Conservation (phyloP, 2,888 invertebrate genomes). For the Candidula unifasciata region DNA sequence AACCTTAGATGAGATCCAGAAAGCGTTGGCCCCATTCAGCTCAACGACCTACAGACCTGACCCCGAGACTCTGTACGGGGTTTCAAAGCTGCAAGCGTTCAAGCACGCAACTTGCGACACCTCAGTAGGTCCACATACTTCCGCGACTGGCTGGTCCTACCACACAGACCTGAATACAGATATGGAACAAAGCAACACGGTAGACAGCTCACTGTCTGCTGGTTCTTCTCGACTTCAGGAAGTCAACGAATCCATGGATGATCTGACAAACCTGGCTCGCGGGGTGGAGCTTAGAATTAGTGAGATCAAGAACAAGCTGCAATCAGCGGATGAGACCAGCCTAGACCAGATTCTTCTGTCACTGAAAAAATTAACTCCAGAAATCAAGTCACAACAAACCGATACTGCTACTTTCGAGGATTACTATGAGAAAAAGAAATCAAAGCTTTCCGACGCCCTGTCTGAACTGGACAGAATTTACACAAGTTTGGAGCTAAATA, state of each 20-base stretch:
- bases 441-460: slow-evolving; percentile 72
- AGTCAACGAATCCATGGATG: slow-evolving; percentile 67
- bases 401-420: slow-evolving; percentile 62
- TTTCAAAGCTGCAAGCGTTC: slow-evolving; percentile 25
- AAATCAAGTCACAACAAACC: slow-evolving; percentile 60
- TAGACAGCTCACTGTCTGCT: not conserved
- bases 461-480: slow-evolving; percentile 73
- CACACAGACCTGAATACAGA: not conserved
- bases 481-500: slow-evolving; percentile 65
- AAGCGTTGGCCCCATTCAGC: slow-evolving; percentile 31
- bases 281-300: slow-evolving; percentile 70
- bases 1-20: slow-evolving; percentile 42
- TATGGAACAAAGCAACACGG: not conserved
- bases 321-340: slow-evolving; percentile 67
- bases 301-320: slow-evolving; percentile 67
- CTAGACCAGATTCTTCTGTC: slow-evolving; percentile 69
- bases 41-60: slow-evolving; percentile 38
- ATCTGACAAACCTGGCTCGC: slow-evolving; percentile 65
- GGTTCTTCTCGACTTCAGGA: slow-evolving; percentile 36
- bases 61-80: slow-evolving; percentile 46
- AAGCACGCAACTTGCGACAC: not conserved
- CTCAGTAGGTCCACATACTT: slow-evolving; percentile 19
- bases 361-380: slow-evolving; percentile 67
- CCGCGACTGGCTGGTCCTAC: slow-evolving; percentile 17
- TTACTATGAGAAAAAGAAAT: slow-evolving; percentile 61